These are phyloP conservation scores for Rhagoletis pomonella DNA, from an alignment of 1,140 invertebrate species.

Conservation along the genomic window DNA sequence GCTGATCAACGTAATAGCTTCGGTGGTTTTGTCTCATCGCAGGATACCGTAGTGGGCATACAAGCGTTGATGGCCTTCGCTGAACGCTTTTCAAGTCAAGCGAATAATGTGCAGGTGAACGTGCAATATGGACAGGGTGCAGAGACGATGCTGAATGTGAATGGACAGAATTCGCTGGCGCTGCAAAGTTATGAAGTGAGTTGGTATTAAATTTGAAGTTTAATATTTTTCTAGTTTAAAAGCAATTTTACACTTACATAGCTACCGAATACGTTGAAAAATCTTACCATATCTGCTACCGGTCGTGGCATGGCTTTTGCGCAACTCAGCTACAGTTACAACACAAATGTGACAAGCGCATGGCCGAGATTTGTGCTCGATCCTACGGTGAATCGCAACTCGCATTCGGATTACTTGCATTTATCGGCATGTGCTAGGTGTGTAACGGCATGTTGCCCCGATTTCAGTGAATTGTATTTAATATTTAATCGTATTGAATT, in stretches of 20 bases:
- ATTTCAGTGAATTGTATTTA: slow-evolving; percentile 58
- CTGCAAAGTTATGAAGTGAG: slow-evolving; percentile 77
- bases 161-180: slow-evolving; percentile 83
- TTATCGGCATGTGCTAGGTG: slow-evolving; percentile 90
- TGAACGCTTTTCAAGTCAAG: slow-evolving; percentile 76
- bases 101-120: slow-evolving; percentile 77
- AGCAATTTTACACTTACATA: slow-evolving; percentile 47
- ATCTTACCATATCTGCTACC: slow-evolving; percentile 81
- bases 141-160: slow-evolving; percentile 80
- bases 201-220: background rate
- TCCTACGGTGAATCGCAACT: slow-evolving; percentile 90
- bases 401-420: slow-evolving; percentile 87
- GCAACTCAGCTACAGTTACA: slow-evolving; percentile 89
- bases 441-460: background rate
- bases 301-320: slow-evolving; percentile 90
- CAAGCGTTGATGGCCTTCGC: slow-evolving; percentile 83
- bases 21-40: slow-evolving; percentile 86
- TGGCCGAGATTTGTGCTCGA: slow-evolving; percentile 93
- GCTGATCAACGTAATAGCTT: slow-evolving; percentile 85
- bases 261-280: slow-evolving; percentile 68
- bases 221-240: background rate
- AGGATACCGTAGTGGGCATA: slow-evolving; percentile 85
- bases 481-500: slow-evolving; percentile 1
- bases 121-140: slow-evolving; percentile 77
- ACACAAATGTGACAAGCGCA: slow-evolving; percentile 91